Base-by-base conservation (phyloP, 2,797 vertebrate species). In the Liparis tanakae region DNA sequence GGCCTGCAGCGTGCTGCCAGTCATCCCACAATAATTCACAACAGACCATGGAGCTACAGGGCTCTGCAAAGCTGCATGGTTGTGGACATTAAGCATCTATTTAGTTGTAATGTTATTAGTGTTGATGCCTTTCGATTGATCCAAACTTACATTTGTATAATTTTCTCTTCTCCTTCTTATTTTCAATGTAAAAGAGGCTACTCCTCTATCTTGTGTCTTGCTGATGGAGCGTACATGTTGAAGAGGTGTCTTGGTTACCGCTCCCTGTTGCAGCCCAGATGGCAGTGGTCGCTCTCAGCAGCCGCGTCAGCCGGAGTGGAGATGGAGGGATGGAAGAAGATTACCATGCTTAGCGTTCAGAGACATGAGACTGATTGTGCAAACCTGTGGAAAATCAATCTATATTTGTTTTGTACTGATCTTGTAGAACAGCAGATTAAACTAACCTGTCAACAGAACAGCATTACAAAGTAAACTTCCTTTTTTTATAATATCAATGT, bases 201-300 rank as follows among this genome's bases (percentile, higher is more conserved):
- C 17, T 76, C 34, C 15, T 70, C 55, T 20, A 44, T 14, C 22
- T 25, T 72, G 58, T 66, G 48, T 65, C 25, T 69, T 70, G 12
- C 62, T 61, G 25, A 62, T 34, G 39, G 37, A 30, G 51, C 25
- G 76, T 69, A 51, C 62, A 76, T 43, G 46, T 37, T 67, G 56
- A 37, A 25, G 44, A 34, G 72, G 63, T 71, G 53, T 71, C 74
- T 67, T 60, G 67, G 70, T 69, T 77, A 74, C 67, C 72, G 68
- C 84, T 86, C 80, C 79, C 70, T 83, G 76, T 83, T 85, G 84
- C 78, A 88, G 87, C 83, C 85, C 90, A 93, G 92, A 92, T 92
- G 90, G 89, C 84, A 66, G 72, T 10, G 33, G 74, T 74, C 81
- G 79, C 76, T 81, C 76, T 55, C 76, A 72, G 82, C 81, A 87